These are phyloP conservation scores for Aleiodes alternator DNA, from an alignment of 2,888 invertebrate genomes.

Conservation along the genomic window DNA sequence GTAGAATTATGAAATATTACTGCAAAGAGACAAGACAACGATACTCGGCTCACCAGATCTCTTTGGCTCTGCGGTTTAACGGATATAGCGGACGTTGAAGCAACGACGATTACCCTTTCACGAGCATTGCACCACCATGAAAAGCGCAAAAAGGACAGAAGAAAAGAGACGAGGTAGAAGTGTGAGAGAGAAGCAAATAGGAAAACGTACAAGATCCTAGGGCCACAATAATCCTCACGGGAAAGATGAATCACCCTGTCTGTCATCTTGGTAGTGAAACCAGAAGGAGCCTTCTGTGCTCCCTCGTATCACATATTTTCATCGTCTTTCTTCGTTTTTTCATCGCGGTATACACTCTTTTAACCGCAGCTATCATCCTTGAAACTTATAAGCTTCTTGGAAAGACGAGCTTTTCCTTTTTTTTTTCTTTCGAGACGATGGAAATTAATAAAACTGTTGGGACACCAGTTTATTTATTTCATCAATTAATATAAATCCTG, in stretches of 20 bases:
- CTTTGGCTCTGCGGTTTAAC: too few relatives aligned
- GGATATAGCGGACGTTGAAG: constrained; percentile 14
- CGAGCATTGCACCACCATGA: constrained; percentile 42
- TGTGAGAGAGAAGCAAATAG: not conserved
- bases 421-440: constrained; percentile 36
- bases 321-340: constrained; percentile 16
- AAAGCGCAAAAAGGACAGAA: constrained; percentile 38
- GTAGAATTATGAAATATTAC: too few relatives aligned
- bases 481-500: not conserved
- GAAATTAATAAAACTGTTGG: constrained; percentile 50
- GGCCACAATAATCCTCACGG: constrained; percentile 63
- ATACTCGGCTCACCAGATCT: not conserved
- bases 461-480: constrained; percentile 56
- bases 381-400: constrained; percentile 26
- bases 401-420: not conserved
- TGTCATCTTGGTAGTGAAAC: constrained; percentile 52
- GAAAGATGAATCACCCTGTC: constrained; percentile 68
- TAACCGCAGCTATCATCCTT: constrained; percentile 24
- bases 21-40: not conserved
- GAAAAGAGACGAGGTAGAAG: constrained; percentile 15
- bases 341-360: constrained; percentile 32
- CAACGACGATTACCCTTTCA: constrained; percentile 43
- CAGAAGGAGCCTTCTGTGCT: constrained; percentile 24
- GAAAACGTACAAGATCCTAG: constrained; percentile 49
- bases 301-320: constrained; percentile 40